phyloP scores from a whole-genome alignment of 2,113 vertebrate genomes.

The Procapra przewalskii region DNA sequence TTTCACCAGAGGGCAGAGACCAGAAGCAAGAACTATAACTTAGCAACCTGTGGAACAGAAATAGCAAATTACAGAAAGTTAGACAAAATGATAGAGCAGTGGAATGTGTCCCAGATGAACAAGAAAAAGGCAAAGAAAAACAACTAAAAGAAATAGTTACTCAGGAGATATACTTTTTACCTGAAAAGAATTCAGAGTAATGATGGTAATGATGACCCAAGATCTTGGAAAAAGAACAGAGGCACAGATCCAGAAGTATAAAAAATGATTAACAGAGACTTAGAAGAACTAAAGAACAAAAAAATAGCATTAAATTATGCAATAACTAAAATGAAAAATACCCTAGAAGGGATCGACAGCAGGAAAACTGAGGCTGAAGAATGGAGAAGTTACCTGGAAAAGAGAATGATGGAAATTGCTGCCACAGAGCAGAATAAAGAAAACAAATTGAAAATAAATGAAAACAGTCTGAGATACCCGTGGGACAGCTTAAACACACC shows the following conservation, averaged over 20 bases:
- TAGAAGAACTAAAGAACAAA: background rate
- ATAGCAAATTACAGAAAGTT: background rate
- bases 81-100: background rate
- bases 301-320: background rate
- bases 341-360: background rate
- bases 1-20: background rate
- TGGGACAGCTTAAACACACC: background rate
- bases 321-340: background rate
- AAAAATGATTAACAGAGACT: background rate
- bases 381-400: background rate
- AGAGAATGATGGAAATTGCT: background rate
- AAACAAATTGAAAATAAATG: background rate
- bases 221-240: background rate
- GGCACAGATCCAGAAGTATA: background rate
- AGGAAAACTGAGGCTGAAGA: background rate
- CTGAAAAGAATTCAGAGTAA: background rate
- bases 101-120: background rate
- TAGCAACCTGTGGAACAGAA: background rate
- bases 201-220: background rate
- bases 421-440: background rate
- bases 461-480: background rate
- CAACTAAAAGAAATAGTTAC: background rate
- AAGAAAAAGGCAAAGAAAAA: background rate
- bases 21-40: background rate
- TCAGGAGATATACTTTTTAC: background rate